phyloP scores from a whole-genome alignment of 2,888 invertebrate species.

The Hydraecia micacea region DNA sequence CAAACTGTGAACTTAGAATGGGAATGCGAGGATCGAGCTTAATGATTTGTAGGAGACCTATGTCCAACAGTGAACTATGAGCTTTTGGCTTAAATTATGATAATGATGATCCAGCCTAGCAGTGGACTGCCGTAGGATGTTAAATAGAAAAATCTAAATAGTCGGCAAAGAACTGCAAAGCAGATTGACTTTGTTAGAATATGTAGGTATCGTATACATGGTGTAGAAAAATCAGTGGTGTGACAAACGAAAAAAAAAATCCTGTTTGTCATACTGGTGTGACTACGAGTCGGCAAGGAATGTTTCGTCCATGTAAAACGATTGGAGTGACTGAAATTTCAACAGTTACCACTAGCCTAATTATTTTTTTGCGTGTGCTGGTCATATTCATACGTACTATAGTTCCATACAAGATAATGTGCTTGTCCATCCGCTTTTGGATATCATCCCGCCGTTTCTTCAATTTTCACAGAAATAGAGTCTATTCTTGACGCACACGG shows the following conservation, averaged over 20 bases:
- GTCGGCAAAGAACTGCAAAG: too few relatives aligned
- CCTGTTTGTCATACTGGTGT: too few relatives aligned
- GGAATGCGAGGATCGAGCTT: background rate
- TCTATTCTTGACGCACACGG: background rate
- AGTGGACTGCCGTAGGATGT: background rate
- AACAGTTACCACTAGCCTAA: too few relatives aligned
- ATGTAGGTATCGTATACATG: too few relatives aligned
- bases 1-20: background rate
- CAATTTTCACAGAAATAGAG: background rate
- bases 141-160: too few relatives aligned
- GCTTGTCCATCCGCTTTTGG: background rate
- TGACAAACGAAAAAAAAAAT: too few relatives aligned
- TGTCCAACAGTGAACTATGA: background rate
- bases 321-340: too few relatives aligned
- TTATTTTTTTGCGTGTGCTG: background rate
- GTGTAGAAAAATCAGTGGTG: too few relatives aligned
- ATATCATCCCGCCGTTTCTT: background rate
- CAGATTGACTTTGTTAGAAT: too few relatives aligned
- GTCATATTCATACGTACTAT: background rate
- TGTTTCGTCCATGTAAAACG: background rate
- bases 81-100: background rate
- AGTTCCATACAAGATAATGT: background rate
- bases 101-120: background rate
- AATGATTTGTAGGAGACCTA: background rate
- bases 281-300: background rate